A percentile compares a stretch with the other conserved stretches of the same genome.
These are phyloP conservation scores for Zaprionus obscuricornis DNA, from an alignment of 2,888 invertebrate species.

Conservation along the genomic window DNA sequence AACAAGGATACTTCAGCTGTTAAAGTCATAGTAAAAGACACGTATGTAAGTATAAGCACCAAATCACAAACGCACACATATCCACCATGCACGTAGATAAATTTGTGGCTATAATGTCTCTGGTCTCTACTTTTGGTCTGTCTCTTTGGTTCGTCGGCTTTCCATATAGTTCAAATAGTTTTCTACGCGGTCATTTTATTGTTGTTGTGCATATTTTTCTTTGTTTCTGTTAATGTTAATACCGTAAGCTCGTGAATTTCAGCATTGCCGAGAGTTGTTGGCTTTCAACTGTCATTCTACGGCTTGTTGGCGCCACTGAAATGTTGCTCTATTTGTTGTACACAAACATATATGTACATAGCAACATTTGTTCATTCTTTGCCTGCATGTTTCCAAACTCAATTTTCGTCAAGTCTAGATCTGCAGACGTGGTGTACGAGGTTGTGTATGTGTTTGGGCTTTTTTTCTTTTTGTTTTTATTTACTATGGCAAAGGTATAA, in stretches of 20 bases:
- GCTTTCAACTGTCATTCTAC: conserved; percentile 54
- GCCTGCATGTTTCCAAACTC: conserved; percentile 56
- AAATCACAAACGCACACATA: conserved; percentile 28
- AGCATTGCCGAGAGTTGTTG: conserved; percentile 30
- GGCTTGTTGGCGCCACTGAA: conserved; percentile 31
- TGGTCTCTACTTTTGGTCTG: conserved; percentile 3
- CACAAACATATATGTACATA: no score
- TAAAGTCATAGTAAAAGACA: not conserved
- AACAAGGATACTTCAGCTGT: conserved; percentile 47
- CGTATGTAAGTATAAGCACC: conserved; percentile 27
- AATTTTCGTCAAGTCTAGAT: conserved; percentile 62
- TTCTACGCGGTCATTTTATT: conserved; percentile 59
- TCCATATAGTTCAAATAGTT: conserved; percentile 50
- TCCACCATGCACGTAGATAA: conserved; percentile 1
- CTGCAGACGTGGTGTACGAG: conserved; percentile 27
- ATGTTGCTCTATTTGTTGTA: conserved; percentile 55
- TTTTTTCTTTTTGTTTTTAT: conserved; percentile 38
- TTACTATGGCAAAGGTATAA: no score
- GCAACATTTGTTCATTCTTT: conserved; percentile 26
- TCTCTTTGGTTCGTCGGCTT: conserved; percentile 11
- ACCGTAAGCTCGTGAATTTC: conserved; percentile 1
- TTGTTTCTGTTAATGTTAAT: conserved; percentile 15
- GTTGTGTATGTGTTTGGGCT: conserved; percentile 8
- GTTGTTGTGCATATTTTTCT: conserved; percentile 29
- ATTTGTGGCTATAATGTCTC: conserved; percentile 2